phyloP scores from a whole-genome alignment of 2,888 invertebrate species.

The Tipula vernalis region DNA sequence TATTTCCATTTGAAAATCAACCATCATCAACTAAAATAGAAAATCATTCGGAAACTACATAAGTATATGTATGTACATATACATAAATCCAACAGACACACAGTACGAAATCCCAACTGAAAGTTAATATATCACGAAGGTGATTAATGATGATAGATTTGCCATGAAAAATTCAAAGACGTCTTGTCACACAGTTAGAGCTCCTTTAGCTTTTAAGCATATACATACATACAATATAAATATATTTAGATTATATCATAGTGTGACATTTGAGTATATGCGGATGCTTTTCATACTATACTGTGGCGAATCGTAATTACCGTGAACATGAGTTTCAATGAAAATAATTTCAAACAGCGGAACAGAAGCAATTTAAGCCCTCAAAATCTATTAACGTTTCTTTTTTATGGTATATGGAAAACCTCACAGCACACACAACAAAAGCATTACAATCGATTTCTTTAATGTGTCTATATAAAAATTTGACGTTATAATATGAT shows the following conservation, averaged over 20 bases:
- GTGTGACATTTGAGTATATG: background rate
- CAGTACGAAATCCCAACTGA: background rate
- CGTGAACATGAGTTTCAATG: background rate
- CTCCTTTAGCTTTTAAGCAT: background rate
- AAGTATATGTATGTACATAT: background rate
- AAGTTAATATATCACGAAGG: background rate
- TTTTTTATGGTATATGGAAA: background rate
- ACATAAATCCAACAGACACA: background rate
- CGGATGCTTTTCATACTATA: background rate
- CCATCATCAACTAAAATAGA: background rate
- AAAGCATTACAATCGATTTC: background rate
- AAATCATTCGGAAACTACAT: background rate
- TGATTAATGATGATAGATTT: background rate
- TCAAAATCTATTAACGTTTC: background rate
- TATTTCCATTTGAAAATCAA: background rate
- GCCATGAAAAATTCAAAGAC: background rate
- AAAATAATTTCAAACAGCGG: background rate
- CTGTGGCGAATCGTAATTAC: background rate
- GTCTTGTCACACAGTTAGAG: conserved; percentile 4
- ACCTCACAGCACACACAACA: too few species aligned
- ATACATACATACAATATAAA: background rate
- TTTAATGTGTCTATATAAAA: background rate
- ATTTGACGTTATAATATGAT: background rate
- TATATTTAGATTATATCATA: background rate
- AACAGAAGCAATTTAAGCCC: background rate